Base-by-base conservation (phyloP, 2,797 vertebrate species). In the Chrosomus eos region DNA sequence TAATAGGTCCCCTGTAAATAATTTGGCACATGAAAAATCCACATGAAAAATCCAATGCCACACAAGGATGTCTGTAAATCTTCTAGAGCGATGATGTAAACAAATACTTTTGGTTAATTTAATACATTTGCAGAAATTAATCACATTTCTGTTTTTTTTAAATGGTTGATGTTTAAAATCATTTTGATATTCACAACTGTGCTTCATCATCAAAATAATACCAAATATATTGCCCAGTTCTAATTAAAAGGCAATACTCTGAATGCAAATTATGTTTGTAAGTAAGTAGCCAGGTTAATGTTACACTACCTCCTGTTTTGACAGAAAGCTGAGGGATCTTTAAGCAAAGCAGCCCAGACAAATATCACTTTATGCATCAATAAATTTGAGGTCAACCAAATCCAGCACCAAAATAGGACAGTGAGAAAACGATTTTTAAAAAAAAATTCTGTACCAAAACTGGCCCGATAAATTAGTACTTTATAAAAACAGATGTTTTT, bases 281-380 rank as follows among this genome's bases (percentile, higher is more conserved):
- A 28, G 55, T 71, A 16, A 48, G 48, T 18, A 70, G 81, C 67
- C 80, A 48, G 67, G 26, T 81, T 85, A 77, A 83, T 74, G 67
- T 71, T 85, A 26, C 76, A 71, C 83, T 84, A 74, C 74, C 80
- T 88, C 82, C 81, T 85, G 81, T 82, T 78, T 81, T 78, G 75
- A 48, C 80, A 78, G 84, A 72, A 87, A 85, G 68, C 40, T 88
- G 75, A 77, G 75, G 78, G 70, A 77, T 70, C 38, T 81, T 83
- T 73, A 87, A 86, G 80, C 33, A 73, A 86, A 73, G 71, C 85
- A 80, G 73, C 86, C 78, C 84, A 73, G 81, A 83, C 78, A 64
- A 86, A 33, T 74, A 80, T 87, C 83, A 81, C 71, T 83, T 75
- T 87, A 81, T 78, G 66, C 84, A 87, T 84, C 81, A 85, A 82